Evolutionary conservation across 2,113 vertebrate species (phyloP), one percentile per base, ranked within the genome.

Genomic region (Myrmecophaga tridactyla): DNA sequence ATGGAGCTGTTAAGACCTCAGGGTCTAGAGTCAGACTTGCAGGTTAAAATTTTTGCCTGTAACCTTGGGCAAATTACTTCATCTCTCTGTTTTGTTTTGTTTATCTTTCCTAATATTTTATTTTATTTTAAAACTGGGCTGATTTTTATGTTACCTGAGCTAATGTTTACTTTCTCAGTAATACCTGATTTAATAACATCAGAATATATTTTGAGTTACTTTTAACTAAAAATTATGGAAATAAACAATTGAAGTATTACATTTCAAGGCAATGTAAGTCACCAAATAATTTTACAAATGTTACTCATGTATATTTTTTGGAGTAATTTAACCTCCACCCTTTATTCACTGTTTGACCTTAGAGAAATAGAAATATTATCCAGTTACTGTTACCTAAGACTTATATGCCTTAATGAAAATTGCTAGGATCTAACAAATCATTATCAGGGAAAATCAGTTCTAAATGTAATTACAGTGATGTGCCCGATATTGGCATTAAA

Each of bases 171-270:
- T 56, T 56, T 56, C 20, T 56, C 53, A 20, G 53, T 4, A 82
- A 18, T 60, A 63, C 1, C 41, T 62, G 60, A 89, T 86, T 92
- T 95, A 86, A 83, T 94, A 88, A 78, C 4, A 85, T 92, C 11
- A 82, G 39, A 70, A 91, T 78, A 36, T 70, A 69, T 58, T 86
- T 93, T 78, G 25, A 65, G 31, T 92, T 84, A 17, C 18, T 88
- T 84, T 36, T 72, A 93, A 82, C 21, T 81, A 72, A 94, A 96
- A 76, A 21, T 63, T 78, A 36, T 81, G 86, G 83, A 39, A 73
- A 14, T 76, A 62, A 1, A 69, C 17, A 25, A 73, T 69, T 92
- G 39, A 84, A 86, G 18, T 41, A 36, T 83, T 94, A 43, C 6
- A 86, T 85, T 87, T 82, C 25, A 88, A 67, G 36, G 20, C 8